Base-by-base conservation (phyloP, 2,113 vertebrate genomes). In the Ailuropoda melanoleuca region DNA sequence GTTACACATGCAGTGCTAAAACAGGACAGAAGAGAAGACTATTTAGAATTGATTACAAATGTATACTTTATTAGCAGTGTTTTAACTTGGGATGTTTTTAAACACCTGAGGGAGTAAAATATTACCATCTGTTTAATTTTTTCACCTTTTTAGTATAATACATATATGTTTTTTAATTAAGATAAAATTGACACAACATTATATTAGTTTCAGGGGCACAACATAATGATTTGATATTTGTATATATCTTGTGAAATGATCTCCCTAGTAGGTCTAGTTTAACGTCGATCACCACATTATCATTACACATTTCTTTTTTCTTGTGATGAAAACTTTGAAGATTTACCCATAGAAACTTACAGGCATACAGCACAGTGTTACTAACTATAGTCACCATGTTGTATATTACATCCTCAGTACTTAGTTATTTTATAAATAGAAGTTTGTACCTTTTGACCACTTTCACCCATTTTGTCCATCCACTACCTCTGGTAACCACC, bases 81-180 rank as follows among this genome's bases (percentile, higher is more conserved):
- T 90, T 95, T 80, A 88, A 84, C 39, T 64, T 89, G 26, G 37
- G 29, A 39, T 64, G 21, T 77, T 97, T 95, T 74, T 75, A 70
- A 80, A 60, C 93, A 96, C 14, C 29, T 43, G 21, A 24, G 23
- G 37, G 21, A 89, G 48, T 80, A 88, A 96, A 90, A 70, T 90
- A 43, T 18, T 89, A 70, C 78, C 17, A 14, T 53, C n/a, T 85
- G 31, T 34, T 43, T 78, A 74, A 64, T 91, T n/a, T 92, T 91
- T 96, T 10, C 10, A 4, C 77, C 12, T 43, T 81, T 75, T 48
- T 77, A 74, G n/a, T 83, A 24, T 53, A 66, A 29, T 82, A 46
- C 43, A 4, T 53, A 1, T 77, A 55, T 77, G 29, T 77, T 53
- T 64, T 94, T 56, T 70, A 34, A 37, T 83, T 48, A 58, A 37